Percentiles rank a stretch among this genome's conserved stretches.
These are phyloP conservation scores for Aporophyla lueneburgensis DNA, from an alignment of 2,888 invertebrate species.

Conservation along the genomic window DNA sequence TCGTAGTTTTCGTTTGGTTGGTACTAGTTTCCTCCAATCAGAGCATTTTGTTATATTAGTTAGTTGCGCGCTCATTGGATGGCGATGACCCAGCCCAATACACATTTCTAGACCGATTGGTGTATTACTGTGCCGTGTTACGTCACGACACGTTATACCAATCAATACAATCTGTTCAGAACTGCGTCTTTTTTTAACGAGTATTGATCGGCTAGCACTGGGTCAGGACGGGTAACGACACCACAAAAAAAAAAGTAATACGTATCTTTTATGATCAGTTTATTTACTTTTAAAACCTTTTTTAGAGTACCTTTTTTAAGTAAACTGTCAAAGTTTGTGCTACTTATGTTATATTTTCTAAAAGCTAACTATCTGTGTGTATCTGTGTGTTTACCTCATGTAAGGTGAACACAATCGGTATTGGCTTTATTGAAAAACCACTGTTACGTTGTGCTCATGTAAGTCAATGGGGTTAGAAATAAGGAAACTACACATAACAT, in stretches of 20 bases:
- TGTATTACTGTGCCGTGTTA: background rate
- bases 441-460: background rate
- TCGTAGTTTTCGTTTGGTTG: background rate
- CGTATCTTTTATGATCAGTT: background rate
- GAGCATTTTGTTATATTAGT: background rate
- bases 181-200: background rate
- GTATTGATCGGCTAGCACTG: background rate
- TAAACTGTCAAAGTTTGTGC: too few relatives aligned
- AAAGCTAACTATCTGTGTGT: background rate
- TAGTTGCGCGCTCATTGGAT: background rate
- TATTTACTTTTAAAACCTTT: background rate
- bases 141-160: background rate
- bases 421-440: background rate
- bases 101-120: background rate
- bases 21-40: background rate
- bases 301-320: too few relatives aligned
- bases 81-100: background rate
- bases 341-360: background rate
- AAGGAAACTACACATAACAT: constrained; percentile 14
- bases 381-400: too few relatives aligned
- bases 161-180: background rate
- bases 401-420: background rate
- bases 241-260: background rate
- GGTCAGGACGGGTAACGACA: background rate
- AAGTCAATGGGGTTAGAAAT: background rate